These are phyloP conservation scores for Sebastes diploproa DNA, from an alignment of 2,797 vertebrate species.

Conservation along the genomic window DNA sequence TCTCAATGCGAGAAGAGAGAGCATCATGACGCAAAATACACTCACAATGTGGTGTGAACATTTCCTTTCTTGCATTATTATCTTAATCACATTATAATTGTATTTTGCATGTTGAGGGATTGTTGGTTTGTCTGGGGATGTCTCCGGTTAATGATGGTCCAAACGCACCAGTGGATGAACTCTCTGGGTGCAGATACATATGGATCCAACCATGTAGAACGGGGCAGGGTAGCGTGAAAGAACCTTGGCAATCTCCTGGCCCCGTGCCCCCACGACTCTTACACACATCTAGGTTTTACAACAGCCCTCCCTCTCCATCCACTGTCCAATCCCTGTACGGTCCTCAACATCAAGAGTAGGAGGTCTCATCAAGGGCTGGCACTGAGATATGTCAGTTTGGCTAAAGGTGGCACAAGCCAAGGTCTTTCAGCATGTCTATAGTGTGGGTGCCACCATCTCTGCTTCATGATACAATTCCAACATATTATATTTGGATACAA, in stretches of 20 bases:
- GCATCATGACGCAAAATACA: neutral
- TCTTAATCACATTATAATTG: neutral
- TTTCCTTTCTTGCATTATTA: neutral
- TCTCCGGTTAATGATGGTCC: neutral
- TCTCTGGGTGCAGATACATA: conserved; percentile 8
- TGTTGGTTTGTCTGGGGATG: neutral
- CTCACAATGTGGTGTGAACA: neutral
- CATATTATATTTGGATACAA: conserved; percentile 23
- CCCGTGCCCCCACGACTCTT: neutral
- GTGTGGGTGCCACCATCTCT: conserved; percentile 23
- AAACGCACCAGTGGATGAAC: conserved; percentile 14
- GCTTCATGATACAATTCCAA: conserved; percentile 24
- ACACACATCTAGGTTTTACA: conserved; percentile 17
- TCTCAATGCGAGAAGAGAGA: neutral
- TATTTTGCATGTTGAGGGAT: neutral
- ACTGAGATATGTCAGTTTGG: conserved; percentile 43
- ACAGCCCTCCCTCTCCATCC: neutral
- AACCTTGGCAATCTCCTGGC: neutral
- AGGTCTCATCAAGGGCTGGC: conserved; percentile 63
- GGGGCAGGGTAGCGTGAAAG: conserved; percentile 13
- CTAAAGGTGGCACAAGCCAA: conserved; percentile 60
- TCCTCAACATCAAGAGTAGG: conserved; percentile 35
- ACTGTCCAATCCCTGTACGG: conserved; percentile 30
- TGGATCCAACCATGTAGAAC: conserved; percentile 29
- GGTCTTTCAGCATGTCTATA: conserved; percentile 56